A percentile compares a stretch with the other conserved stretches of the same genome.
Evolutionary conservation across 2,797 vertebrate genomes (phyloP).

Genomic region (Botia almorhae): DNA sequence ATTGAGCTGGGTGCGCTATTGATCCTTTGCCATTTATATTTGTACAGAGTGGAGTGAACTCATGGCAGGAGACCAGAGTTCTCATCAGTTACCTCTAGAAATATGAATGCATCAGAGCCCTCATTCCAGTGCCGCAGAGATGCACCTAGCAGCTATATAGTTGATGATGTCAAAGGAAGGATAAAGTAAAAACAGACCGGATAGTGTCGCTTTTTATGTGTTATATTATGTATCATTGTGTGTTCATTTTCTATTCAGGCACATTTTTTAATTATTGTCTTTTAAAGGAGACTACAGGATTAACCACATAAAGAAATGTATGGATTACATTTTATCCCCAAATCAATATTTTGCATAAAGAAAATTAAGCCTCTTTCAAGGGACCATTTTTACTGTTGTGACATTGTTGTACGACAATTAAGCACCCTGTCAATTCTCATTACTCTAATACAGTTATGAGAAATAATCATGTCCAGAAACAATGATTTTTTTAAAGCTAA

Average conservation of each 20-base stretch:
- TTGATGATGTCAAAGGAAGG: not conserved
- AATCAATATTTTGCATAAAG: not conserved
- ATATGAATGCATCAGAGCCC: constrained; percentile 30
- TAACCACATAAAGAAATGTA: not conserved
- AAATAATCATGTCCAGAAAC: too few species aligned
- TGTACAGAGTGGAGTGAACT: constrained; percentile 59
- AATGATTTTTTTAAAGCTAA: too few species aligned
- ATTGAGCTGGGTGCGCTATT: constrained; percentile 58
- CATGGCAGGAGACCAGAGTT: constrained; percentile 52
- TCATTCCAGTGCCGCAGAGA: constrained; percentile 26
- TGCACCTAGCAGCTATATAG: not conserved
- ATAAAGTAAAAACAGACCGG: not conserved
- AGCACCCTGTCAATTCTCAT: not conserved
- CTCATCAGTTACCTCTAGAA: constrained; percentile 48
- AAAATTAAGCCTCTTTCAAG: too few species aligned
- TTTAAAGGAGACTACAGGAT: not conserved
- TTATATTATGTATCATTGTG: not conserved
- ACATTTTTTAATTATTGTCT: not conserved
- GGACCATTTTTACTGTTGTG: not conserved
- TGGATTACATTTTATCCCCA: not conserved
- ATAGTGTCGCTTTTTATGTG: not conserved
- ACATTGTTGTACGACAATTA: not conserved
- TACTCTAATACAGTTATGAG: not conserved
- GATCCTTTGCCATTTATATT: constrained; percentile 60
- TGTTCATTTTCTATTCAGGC: not conserved